phyloP scores from a whole-genome alignment of 2,113 vertebrate species.

The Scortum barcoo region DNA sequence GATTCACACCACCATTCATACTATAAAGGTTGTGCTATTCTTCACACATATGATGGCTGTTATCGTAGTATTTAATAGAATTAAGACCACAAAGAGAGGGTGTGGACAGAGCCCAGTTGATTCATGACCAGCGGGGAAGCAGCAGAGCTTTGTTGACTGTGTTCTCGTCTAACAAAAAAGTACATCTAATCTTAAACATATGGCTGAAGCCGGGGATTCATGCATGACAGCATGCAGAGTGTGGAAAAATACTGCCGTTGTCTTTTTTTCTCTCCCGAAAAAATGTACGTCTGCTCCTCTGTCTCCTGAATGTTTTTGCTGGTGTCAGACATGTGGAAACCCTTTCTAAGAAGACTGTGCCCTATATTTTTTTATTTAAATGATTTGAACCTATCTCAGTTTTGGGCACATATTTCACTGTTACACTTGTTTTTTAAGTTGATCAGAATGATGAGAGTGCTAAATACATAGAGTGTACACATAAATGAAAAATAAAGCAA shows the following conservation, averaged over 20 bases:
- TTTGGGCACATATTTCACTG: not conserved
- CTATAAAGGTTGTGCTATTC: constrained; percentile 17
- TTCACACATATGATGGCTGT: constrained; percentile 13
- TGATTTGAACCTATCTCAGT: not conserved
- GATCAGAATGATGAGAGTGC: not conserved
- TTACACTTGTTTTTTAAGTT: not conserved
- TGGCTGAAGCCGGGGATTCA: constrained; percentile 64
- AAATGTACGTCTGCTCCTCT: constrained; percentile 45
- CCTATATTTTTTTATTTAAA: not conserved
- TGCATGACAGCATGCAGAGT: constrained; percentile 65
- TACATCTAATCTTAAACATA: constrained; percentile 83
- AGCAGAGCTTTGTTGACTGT: constrained; percentile 71
- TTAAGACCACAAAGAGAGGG: constrained; percentile 48
- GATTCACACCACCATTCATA: not conserved
- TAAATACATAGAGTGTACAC: too few relatives aligned
- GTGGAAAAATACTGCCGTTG: constrained; percentile 69
- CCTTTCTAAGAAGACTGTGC: not conserved
- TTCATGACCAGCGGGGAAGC: constrained; percentile 68
- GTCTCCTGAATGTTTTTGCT: constrained; percentile 37
- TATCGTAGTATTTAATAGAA: constrained; percentile 43
- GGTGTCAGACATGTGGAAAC: constrained; percentile 12
- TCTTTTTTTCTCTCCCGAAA: constrained; percentile 33
- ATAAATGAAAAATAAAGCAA: not conserved
- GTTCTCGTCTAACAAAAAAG: constrained; percentile 72
- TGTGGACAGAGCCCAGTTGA: constrained; percentile 63